A percentile compares a stretch with the other conserved stretches of the same genome.
Evolutionary conservation across 2,113 vertebrate species (phyloP).

Genomic region (Rousettus leschenaultii): DNA sequence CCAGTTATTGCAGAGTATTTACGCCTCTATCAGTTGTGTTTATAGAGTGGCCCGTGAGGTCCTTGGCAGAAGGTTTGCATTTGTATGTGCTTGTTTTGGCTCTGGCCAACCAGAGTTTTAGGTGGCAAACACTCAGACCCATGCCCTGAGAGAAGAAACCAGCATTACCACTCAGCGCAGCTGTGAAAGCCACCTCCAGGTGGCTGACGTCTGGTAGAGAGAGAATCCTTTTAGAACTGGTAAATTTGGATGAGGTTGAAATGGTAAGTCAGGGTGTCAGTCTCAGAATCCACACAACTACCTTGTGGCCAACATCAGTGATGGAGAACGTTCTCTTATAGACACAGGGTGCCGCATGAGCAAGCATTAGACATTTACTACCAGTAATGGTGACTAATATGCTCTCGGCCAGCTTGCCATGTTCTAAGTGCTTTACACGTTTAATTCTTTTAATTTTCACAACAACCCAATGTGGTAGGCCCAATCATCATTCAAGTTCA

Average conservation of each 20-base stretch:
- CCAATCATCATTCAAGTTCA: background rate
- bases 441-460: background rate
- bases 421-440: background rate
- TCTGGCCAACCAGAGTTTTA: background rate
- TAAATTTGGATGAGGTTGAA: background rate
- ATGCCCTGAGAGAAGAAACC: background rate
- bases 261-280: background rate
- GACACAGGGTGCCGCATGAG: accelerated
- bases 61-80: background rate
- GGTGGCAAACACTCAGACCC: background rate
- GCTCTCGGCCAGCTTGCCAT: background rate
- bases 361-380: background rate
- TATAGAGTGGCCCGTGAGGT: background rate
- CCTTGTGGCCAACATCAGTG: background rate
- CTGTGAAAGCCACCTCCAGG: background rate
- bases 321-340: background rate
- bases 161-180: background rate
- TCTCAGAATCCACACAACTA: background rate
- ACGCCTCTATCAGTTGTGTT: background rate
- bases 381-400: accelerated
- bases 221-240: background rate
- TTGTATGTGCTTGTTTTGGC: background rate
- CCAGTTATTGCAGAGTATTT: background rate
- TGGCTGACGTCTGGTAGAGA: background rate
- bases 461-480: accelerated